Percentiles rank a stretch among this genome's conserved stretches.
Evolutionary conservation across 2,888 invertebrate species (phyloP).

Genomic region (Melipona beecheii): DNA sequence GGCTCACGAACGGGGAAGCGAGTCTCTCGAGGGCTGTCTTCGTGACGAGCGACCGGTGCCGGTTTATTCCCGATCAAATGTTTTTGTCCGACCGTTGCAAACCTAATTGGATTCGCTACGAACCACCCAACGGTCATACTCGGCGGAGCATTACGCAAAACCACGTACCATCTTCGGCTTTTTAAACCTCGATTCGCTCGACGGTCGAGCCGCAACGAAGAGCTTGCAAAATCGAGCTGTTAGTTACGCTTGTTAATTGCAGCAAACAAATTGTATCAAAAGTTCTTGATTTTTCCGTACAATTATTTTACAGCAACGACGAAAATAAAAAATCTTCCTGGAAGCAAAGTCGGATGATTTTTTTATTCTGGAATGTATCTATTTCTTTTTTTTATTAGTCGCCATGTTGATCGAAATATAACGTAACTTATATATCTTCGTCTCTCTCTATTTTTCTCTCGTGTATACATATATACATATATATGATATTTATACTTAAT

Average conservation of each 20-base stretch:
- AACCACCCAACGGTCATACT: conserved; percentile 53
- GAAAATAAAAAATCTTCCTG: not conserved
- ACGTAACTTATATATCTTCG: not conserved
- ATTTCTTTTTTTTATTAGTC: not conserved
- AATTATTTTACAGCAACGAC: not conserved
- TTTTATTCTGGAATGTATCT: not conserved
- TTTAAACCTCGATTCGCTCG: conserved; percentile 35
- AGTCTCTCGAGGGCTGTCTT: conserved; percentile 51
- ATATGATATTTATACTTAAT: conserved; percentile 28
- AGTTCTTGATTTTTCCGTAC: not conserved
- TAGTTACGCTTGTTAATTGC: conserved; percentile 26
- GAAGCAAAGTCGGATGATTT: not conserved
- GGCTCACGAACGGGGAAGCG: conserved; percentile 58
- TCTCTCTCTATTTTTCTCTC: not conserved
- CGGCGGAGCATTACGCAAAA: conserved; percentile 59
- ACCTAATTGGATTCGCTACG: conserved; percentile 76
- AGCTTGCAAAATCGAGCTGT: conserved; percentile 15
- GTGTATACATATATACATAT: not conserved
- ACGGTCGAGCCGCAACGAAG: not conserved
- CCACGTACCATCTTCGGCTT: conserved; percentile 34
- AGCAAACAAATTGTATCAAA: conserved; percentile 21
- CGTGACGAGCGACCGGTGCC: conserved; percentile 59
- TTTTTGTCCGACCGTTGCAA: conserved; percentile 76
- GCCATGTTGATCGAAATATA: not conserved
- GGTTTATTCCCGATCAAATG: conserved; percentile 78